Conservation (phyloP, 2,113 vertebrate genomes). For the Ochotona curzoniae region DNA sequence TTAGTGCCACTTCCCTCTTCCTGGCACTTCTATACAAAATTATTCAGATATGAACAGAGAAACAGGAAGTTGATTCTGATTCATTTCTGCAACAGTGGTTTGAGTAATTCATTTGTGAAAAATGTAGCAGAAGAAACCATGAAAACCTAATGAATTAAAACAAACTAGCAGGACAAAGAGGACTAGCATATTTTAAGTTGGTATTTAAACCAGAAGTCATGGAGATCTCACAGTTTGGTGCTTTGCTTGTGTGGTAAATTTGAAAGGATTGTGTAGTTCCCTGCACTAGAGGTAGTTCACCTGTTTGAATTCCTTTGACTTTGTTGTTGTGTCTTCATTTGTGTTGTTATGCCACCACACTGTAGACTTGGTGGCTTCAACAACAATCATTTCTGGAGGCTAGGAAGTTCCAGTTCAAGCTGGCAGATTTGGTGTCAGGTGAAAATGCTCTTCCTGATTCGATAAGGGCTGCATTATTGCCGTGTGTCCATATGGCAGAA, state of each 20-base stretch:
- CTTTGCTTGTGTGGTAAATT: neutral
- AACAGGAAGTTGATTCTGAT: conserved; percentile 68
- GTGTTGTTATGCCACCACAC: neutral
- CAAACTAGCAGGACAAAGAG: conserved; percentile 40
- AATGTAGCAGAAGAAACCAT: conserved; percentile 47
- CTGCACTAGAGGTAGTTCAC: conserved; percentile 13
- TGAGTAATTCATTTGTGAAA: conserved; percentile 62
- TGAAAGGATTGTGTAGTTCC: neutral
- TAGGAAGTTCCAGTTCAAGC: neutral
- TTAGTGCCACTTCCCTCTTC: conserved; percentile 31
- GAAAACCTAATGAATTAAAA: neutral
- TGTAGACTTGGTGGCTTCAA: neutral
- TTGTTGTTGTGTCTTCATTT: conserved; percentile 23
- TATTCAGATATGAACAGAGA: conserved; percentile 61
- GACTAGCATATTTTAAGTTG: neutral
- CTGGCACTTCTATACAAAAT: conserved; percentile 50
- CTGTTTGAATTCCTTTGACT: neutral
- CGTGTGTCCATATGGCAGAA: neutral
- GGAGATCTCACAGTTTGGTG: neutral
- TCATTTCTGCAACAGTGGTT: conserved; percentile 42
- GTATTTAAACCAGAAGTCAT: neutral
- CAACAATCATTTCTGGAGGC: neutral
- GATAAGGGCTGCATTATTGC: neutral
- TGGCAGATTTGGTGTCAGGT: neutral
- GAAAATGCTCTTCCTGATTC: neutral